These are phyloP conservation scores for Eledone cirrhosa DNA, from an alignment of 2,888 invertebrate species.

Conservation along the genomic window DNA sequence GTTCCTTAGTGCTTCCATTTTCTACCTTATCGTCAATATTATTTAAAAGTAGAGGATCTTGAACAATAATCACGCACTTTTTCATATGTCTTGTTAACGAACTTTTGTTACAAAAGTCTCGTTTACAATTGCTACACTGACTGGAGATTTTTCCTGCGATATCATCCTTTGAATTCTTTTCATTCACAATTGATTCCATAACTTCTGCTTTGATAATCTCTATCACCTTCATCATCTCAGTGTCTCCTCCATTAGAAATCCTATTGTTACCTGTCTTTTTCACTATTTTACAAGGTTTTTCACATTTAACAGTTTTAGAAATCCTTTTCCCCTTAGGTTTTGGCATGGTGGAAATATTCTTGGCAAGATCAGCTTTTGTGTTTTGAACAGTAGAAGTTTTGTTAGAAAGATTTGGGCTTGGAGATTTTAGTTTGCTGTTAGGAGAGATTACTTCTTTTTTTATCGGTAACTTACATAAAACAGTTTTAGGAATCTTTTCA, in stretches of 20 bases:
- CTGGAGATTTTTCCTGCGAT: not conserved
- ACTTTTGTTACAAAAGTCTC: conserved; percentile 44
- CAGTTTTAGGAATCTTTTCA: too few species aligned
- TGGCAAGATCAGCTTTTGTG: too few species aligned
- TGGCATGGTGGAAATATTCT: too few species aligned
- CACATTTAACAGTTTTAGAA: too few species aligned
- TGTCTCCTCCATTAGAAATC: not conserved
- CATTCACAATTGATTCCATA: conserved; percentile 22
- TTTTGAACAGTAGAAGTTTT: too few species aligned
- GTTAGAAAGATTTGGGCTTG: too few species aligned
- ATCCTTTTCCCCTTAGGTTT: too few species aligned
- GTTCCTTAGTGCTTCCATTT: not conserved
- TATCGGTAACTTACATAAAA: too few species aligned
- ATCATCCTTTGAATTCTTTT: conserved; percentile 1
- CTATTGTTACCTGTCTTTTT: not conserved
- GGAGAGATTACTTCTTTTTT: too few species aligned
- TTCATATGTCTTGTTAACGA: conserved; percentile 47
- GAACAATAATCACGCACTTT: conserved; percentile 37
- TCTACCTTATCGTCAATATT: not conserved
- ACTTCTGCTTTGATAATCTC: conserved; percentile 15
- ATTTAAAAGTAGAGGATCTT: too few species aligned
- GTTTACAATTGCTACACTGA: conserved; percentile 39
- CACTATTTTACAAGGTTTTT: too few species aligned
- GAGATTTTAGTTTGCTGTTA: too few species aligned
- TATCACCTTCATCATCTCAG: conserved; percentile 16